Evolutionary conservation across 2,888 invertebrate genomes (phyloP).

Genomic region (Geophilus truncorum): DNA sequence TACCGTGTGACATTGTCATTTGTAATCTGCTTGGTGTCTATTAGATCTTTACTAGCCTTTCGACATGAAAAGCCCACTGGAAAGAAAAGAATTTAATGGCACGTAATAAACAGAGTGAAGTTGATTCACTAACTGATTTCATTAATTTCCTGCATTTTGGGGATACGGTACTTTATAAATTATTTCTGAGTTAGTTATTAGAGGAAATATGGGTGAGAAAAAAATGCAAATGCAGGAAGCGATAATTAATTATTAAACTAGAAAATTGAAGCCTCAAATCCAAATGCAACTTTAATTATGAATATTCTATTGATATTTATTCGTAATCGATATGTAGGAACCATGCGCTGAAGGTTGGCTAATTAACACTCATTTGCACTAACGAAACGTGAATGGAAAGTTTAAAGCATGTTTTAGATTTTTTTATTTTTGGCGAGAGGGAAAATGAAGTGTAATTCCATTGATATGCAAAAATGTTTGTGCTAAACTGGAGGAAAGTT

Average conservation of each 20-base stretch:
- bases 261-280: not conserved
- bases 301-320: conserved; percentile 14
- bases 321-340: not conserved
- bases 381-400: not conserved
- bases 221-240: not conserved
- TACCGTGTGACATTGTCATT: conserved; percentile 12
- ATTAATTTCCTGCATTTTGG: too few relatives aligned
- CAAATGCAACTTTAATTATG: not conserved
- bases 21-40: conserved; percentile 1
- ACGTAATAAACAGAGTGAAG: not conserved
- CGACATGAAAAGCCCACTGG: not conserved
- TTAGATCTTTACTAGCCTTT: not conserved
- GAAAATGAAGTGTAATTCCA: not conserved
- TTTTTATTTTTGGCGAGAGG: not conserved
- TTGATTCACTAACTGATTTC: too few relatives aligned
- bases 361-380: not conserved
- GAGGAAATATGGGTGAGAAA: not conserved
- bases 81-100: not conserved
- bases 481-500: not conserved
- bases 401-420: not conserved
- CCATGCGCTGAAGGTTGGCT: not conserved
- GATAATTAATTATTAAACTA: not conserved
- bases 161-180: too few relatives aligned
- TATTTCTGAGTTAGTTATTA: too few relatives aligned
- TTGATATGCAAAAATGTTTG: not conserved